Conservation (phyloP, 2,113 vertebrate species). For the Phycodurus eques region DNA sequence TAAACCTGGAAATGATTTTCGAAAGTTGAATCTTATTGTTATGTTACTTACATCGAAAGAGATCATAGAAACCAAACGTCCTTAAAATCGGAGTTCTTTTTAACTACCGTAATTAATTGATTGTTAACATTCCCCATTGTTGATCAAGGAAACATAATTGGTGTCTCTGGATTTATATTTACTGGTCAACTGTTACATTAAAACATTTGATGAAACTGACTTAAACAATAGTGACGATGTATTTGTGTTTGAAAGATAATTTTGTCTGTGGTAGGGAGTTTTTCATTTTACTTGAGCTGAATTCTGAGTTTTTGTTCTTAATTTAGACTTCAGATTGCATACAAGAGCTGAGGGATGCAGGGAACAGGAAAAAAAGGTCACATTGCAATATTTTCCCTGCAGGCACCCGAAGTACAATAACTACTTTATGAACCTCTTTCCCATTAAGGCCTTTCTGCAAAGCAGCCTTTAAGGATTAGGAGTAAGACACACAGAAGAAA, state of each 20-base stretch:
- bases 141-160: no score
- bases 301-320: slow-evolving; percentile 49
- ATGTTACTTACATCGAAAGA: no score
- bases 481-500: slow-evolving; percentile 5
- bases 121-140: no score
- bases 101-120: no score
- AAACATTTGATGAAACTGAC: background rate
- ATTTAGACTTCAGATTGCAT: slow-evolving; percentile 56
- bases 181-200: no score
- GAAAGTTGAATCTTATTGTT: no score
- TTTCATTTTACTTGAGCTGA: slow-evolving; percentile 38
- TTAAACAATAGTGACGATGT: background rate
- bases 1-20: no score
- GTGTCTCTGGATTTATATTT: background rate
- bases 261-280: background rate
- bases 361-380: slow-evolving; percentile 32
- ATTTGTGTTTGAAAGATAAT: background rate
- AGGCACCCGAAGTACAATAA: slow-evolving; percentile 42
- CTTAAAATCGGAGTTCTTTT: no score
- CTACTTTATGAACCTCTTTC: slow-evolving; percentile 25
- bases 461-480: slow-evolving; percentile 34
- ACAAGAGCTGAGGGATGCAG: slow-evolving; percentile 26
- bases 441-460: slow-evolving; percentile 31
- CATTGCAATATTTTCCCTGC: slow-evolving; percentile 29
- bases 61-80: no score